A percentile compares a stretch with the other conserved stretches of the same genome.
Evolutionary conservation across 1,140 invertebrate genomes (phyloP).

Genomic region (Bombus soroeensis): DNA sequence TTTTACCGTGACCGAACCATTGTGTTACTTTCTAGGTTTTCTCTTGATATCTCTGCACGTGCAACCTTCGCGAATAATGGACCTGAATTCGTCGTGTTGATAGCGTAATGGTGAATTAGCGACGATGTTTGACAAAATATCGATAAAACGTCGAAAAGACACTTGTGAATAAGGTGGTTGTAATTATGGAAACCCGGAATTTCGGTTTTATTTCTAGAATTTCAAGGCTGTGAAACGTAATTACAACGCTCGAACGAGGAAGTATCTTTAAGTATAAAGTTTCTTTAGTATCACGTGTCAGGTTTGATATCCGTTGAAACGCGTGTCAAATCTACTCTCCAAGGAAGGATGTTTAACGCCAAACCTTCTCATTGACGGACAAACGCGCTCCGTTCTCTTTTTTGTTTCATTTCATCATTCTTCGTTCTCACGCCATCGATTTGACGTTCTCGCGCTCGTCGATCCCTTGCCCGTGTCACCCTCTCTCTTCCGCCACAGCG

Average conservation of each 20-base stretch:
- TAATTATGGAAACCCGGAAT: too few species aligned
- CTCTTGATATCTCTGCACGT: not conserved
- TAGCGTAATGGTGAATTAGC: not conserved
- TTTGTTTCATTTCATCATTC: conserved; percentile 58
- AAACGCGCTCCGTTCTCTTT: not conserved
- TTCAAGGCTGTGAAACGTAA: not conserved
- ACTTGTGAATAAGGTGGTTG: not conserved
- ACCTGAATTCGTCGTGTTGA: not conserved
- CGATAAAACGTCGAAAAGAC: not conserved
- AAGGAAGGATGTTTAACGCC: not conserved
- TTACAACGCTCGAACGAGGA: too few species aligned
- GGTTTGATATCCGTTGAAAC: too few species aligned
- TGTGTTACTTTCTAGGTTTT: conserved; percentile 17
- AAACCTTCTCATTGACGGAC: not conserved
- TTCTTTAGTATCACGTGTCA: too few species aligned
- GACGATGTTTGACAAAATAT: not conserved
- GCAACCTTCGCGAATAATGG: not conserved
- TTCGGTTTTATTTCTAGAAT: not conserved
- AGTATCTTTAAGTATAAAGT: too few species aligned
- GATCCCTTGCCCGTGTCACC: conserved; percentile 48
- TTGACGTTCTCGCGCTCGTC: conserved; percentile 30
- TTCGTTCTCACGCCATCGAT: conserved; percentile 41
- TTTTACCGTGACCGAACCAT: conserved; percentile 3
- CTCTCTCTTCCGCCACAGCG: conserved; percentile 15
- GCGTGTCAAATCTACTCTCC: not conserved